Conservation (phyloP, 1,140 invertebrate species). For the Hormaphis cornu region DNA sequence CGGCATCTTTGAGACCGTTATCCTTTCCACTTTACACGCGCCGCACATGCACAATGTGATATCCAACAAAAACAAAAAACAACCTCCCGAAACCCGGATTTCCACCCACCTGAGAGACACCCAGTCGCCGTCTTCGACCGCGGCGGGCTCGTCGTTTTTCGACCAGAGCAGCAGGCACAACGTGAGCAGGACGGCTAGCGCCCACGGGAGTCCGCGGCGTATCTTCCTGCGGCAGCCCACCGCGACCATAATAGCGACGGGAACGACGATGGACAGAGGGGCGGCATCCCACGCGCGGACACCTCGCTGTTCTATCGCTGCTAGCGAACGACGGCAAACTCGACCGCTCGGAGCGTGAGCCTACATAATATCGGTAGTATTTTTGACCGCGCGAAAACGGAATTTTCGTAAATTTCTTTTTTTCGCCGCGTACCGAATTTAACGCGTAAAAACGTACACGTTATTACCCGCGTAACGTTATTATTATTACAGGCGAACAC, state of each 20-base stretch:
- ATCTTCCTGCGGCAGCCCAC: neutral
- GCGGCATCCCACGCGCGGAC: neutral
- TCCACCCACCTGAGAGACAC: slow-evolving; percentile 3
- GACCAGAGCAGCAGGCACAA: slow-evolving; percentile 12
- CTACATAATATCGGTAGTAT: too few species aligned
- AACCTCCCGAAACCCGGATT: too few species aligned
- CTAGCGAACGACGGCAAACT: neutral
- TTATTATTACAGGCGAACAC: too few species aligned
- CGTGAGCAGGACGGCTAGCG: neutral
- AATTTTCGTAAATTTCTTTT: too few species aligned
- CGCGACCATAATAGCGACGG: neutral
- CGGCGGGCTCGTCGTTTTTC: neutral
- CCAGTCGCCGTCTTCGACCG: neutral
- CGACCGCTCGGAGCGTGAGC: neutral
- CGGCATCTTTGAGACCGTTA: too few species aligned
- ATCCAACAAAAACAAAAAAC: too few species aligned
- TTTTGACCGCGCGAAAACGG: too few species aligned
- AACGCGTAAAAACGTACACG: neutral
- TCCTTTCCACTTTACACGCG: too few species aligned
- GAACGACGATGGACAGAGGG: neutral
- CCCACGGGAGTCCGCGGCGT: slow-evolving; percentile 19
- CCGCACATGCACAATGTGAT: too few species aligned
- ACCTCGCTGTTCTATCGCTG: too few species aligned
- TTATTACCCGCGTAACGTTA: too few species aligned
- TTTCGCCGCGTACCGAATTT: neutral